Base-by-base conservation (phyloP, 2,888 invertebrate genomes). In the Cosmia pyralina region DNA sequence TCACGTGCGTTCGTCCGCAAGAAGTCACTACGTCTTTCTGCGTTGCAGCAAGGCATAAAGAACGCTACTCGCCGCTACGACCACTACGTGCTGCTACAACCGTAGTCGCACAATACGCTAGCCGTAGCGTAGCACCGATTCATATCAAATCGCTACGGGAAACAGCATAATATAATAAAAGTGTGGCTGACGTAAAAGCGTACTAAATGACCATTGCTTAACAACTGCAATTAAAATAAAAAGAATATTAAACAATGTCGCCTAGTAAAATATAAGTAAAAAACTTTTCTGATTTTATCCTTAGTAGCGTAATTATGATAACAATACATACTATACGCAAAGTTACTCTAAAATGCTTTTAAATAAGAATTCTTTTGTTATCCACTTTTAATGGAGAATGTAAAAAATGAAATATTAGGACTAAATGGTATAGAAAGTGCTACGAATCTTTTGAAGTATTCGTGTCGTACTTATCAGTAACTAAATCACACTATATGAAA, bases 321-420 rank as follows among this genome's bases (percentile, higher is more conserved):
- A 50, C 15, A 50, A 22, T 58, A 74, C 8, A 22, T 38, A 28
- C 11, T 71, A 4, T 38, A 22, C 52, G 19, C 34, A 75, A 34
- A 44, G n/a, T 75, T 28, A 28, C 28, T 28, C 10, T 57, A n/a
- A 76, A 65, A 67, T 68, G 2, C 17, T 77, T 15, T 57, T 50
- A 57, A 50, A 57, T 57, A 57, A 15, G 0, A 17, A 48, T 28
- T 41, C 7, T 22, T 52, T 52, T 38, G 17, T 38, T 13, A n/a
- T 19, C 6, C 13, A 28, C 4, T 48, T 19, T 34, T 17, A 50
- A 17, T 34, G 5, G 13, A 34, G 15, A 7, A 41, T 15, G 10
- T 1, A 19, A 38, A 48, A 50, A 52, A 50, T 19, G 0, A 4
- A 60, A 44, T 53, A 46, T 75, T 44, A 46, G 11, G 7, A 7